phyloP scores from a whole-genome alignment of 2,888 invertebrate species.

The Caenorhabditis sp. region DNA sequence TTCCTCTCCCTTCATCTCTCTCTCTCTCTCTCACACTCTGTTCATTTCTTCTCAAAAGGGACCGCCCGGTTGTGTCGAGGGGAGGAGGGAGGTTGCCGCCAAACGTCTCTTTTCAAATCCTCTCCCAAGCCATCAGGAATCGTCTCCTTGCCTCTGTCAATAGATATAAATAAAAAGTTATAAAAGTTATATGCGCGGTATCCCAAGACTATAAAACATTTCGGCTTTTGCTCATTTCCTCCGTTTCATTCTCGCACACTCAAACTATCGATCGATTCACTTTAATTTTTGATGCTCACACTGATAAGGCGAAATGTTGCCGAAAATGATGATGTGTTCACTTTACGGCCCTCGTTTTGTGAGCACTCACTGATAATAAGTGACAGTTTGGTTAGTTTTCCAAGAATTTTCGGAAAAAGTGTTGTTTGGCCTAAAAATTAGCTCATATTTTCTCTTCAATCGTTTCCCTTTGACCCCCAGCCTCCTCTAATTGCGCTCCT shows the following conservation, averaged over 20 bases:
- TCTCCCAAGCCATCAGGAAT: not conserved
- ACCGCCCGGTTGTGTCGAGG: conserved; percentile 44
- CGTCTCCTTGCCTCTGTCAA: not conserved
- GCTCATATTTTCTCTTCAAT: too few species aligned
- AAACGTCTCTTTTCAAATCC: conserved; percentile 55
- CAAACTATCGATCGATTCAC: too few species aligned
- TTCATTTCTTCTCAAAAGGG: conserved; percentile 28
- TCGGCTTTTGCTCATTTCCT: conserved; percentile 12
- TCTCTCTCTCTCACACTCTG: not conserved
- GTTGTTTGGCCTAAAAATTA: too few species aligned
- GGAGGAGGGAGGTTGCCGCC: conserved; percentile 28
- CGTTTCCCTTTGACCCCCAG: too few species aligned
- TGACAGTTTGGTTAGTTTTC: too few species aligned
- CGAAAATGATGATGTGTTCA: too few species aligned
- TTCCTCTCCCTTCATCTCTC: conserved; percentile 7
- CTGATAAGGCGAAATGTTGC: too few species aligned
- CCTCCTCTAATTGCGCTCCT: conserved; percentile 24
- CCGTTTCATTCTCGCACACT: not conserved
- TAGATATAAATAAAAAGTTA: not conserved
- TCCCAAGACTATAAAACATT: conserved; percentile 35
- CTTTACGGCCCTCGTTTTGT: too few species aligned
- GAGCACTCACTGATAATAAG: too few species aligned
- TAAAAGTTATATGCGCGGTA: conserved; percentile 21
- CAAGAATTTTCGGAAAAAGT: too few species aligned
- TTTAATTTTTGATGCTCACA: too few species aligned